phyloP scores from a whole-genome alignment of 2,113 vertebrate species.

The Mus musculus region DNA sequence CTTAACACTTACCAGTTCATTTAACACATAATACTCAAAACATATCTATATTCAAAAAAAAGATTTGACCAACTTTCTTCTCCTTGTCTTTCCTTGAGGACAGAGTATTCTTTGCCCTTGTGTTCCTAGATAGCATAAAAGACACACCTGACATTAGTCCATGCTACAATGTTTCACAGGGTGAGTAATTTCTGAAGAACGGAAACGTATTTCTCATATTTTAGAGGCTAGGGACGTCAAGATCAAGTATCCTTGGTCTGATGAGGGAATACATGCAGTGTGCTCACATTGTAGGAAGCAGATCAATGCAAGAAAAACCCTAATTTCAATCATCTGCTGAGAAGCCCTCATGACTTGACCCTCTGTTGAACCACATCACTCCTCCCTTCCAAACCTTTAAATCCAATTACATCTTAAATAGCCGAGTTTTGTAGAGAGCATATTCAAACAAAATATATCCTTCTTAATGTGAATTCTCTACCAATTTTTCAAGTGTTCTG shows the following conservation, averaged over 20 bases:
- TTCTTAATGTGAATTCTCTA: neutral
- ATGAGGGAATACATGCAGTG: neutral
- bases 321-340: neutral
- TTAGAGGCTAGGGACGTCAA: neutral
- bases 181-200: neutral
- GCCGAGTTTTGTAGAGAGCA: neutral
- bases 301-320: neutral
- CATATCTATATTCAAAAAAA: no score
- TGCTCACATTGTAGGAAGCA: neutral
- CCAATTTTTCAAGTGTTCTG: conserved; percentile 30
- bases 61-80: neutral
- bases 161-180: neutral
- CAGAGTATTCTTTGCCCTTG: neutral
- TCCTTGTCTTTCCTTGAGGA: neutral
- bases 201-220: neutral
- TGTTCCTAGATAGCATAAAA: neutral
- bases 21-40: neutral
- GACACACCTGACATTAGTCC: neutral
- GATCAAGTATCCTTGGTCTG: neutral
- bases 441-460: neutral
- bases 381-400: neutral
- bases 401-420: neutral
- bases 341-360: no score
- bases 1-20: neutral
- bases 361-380: neutral